A percentile compares a stretch with the other conserved stretches of the same genome.
Evolutionary conservation across 2,888 invertebrate genomes (phyloP).

Genomic region (Notocelia uddmanniana): DNA sequence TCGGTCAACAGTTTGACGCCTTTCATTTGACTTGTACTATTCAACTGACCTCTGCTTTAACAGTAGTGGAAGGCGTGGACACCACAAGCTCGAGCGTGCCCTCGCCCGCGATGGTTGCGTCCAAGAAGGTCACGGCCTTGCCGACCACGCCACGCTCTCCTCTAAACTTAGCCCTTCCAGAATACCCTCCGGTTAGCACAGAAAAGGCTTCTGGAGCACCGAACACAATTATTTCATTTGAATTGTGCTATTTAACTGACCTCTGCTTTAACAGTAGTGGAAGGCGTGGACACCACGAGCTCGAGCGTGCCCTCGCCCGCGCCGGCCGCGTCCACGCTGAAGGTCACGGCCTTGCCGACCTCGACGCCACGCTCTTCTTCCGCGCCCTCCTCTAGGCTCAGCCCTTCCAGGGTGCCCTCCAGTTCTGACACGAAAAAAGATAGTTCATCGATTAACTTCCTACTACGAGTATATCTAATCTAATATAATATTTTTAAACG

Average conservation of each 20-base stretch:
- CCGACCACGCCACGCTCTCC: conserved; percentile 87
- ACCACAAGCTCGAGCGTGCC: conserved; percentile 97
- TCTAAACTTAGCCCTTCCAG: conserved; percentile 80
- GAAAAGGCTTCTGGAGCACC: too few species aligned
- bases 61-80: conserved; percentile 94
- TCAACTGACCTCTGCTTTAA: conserved; percentile 86
- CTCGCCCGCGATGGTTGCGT: conserved; percentile 97
- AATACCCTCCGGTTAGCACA: conserved; percentile 81
- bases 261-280: conserved; percentile 94
- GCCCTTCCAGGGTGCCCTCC: conserved; percentile 80
- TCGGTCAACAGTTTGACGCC: too few species aligned
- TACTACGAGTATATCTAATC: too few species aligned
- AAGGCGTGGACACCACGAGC: conserved; percentile 95
- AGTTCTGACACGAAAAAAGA: conserved; percentile 64
- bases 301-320: conserved; percentile 98
- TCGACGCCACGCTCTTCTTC: conserved; percentile 83
- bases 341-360: conserved; percentile 94
- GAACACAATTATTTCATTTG: too few species aligned
- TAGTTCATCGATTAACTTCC: background rate
- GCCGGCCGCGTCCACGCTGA: conserved; percentile 97
- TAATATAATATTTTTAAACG: too few species aligned
- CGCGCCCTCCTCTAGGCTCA: conserved; percentile 77
- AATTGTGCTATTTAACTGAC: conserved; percentile 67
- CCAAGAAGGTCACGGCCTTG: conserved; percentile 96
- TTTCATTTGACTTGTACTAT: too few species aligned